phyloP scores from a whole-genome alignment of 2,888 invertebrate species.

The Autographa gamma region DNA sequence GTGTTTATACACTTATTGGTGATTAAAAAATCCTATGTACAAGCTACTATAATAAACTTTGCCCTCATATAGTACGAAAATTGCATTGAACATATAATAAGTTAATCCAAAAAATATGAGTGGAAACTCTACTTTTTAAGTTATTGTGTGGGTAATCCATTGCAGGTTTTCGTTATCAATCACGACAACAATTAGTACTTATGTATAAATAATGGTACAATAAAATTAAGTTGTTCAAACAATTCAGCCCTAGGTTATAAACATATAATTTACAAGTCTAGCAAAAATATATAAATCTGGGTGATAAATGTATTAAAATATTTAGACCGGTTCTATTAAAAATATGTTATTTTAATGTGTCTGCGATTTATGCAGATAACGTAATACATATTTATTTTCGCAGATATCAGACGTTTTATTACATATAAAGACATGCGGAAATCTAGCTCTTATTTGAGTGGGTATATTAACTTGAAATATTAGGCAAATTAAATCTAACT shows the following conservation, averaged over 20 bases:
- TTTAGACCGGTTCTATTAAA: neutral
- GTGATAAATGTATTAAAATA: constrained; percentile 1
- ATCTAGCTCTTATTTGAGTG: neutral
- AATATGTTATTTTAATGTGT: constrained; percentile 2
- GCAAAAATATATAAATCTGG: neutral
- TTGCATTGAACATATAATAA: no score
- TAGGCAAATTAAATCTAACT: neutral
- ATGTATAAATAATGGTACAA: no score
- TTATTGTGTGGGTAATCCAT: no score
- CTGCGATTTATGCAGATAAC: constrained; percentile 6
- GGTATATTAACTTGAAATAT: neutral
- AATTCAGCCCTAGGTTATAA: constrained; percentile 6
- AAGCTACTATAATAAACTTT: no score
- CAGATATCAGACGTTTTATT: neutral
- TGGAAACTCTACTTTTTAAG: no score
- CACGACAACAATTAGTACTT: no score
- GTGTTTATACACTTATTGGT: no score
- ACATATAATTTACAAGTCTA: neutral
- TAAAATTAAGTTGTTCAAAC: no score
- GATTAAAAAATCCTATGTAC: no score
- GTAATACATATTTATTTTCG: constrained; percentile 7
- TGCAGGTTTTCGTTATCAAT: no score
- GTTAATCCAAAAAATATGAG: no score
- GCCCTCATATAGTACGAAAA: no score
- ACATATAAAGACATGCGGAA: neutral